phyloP scores from a whole-genome alignment of 2,113 vertebrate genomes.

The Promerops cafer region DNA sequence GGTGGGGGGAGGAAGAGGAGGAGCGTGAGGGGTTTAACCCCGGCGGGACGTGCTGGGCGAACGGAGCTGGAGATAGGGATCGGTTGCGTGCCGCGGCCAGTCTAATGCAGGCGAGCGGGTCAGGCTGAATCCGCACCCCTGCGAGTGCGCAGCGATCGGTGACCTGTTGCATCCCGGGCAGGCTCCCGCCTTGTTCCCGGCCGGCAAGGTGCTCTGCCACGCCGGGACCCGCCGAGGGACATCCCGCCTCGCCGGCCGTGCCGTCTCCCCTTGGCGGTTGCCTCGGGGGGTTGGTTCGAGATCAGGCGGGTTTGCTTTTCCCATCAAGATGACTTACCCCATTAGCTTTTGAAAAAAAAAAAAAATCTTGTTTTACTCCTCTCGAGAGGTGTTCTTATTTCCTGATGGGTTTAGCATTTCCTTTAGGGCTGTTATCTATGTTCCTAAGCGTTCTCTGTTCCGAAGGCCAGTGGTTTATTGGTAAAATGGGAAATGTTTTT shows the following conservation, averaged over 20 bases:
- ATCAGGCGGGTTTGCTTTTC: neutral
- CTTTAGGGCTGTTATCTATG: neutral
- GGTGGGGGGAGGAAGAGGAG: conserved; percentile 32
- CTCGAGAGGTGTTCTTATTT: neutral
- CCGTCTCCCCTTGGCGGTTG: rapidly evolving
- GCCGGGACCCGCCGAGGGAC: neutral
- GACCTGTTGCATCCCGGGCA: neutral
- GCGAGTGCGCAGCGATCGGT: rapidly evolving
- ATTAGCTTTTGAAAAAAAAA: neutral
- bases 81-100: rapidly evolving
- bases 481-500: neutral
- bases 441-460: neutral
- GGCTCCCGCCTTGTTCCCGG: neutral
- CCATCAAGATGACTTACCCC: neutral
- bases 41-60: neutral
- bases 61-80: rapidly evolving
- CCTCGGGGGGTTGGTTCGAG: neutral
- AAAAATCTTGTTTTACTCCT: neutral
- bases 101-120: rapidly evolving
- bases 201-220: neutral
- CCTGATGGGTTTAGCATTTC: neutral
- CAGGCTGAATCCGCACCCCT: rapidly evolving
- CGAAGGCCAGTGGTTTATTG: neutral
- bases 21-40: conserved; percentile 11
- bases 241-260: neutral